Conservation (phyloP, 2,113 vertebrate genomes). For the Cheirogaleus medius region DNA sequence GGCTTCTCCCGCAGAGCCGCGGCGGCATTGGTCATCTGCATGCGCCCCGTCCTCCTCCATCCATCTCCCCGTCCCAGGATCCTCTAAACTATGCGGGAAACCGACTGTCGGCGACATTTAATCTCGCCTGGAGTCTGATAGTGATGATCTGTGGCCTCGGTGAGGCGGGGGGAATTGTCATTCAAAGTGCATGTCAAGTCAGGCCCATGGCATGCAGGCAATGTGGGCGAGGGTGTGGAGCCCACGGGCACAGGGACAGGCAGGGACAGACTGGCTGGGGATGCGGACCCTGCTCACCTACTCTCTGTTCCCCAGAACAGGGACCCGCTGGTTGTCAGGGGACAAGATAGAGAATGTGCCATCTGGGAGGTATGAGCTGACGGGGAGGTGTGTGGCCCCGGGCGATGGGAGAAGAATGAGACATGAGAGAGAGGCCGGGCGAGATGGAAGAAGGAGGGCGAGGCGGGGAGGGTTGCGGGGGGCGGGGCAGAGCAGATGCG, state of each 20-base stretch:
- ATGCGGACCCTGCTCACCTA: no score
- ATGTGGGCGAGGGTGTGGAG: background rate
- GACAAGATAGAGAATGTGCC: background rate
- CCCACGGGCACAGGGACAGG: background rate
- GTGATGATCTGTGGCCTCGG: conserved; percentile 32
- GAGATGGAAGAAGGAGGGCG: background rate
- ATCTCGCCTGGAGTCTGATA: background rate
- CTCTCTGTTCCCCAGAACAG: background rate
- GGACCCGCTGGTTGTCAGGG: background rate
- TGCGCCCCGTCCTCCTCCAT: background rate
- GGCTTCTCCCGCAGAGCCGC: accelerated
- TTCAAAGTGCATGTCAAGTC: conserved; percentile 63
- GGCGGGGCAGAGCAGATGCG: no score
- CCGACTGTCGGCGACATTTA: conserved; percentile 16
- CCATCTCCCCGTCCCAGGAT: conserved; percentile 9
- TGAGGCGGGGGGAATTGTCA: conserved; percentile 53
- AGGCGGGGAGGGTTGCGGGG: background rate
- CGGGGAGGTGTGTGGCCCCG: background rate
- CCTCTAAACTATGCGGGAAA: background rate
- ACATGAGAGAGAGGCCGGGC: background rate
- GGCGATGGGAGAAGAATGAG: no score
- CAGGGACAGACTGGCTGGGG: background rate
- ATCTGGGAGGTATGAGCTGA: background rate
- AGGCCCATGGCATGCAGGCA: conserved; percentile 47
- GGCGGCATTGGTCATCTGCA: accelerated